Base-by-base conservation (phyloP, 2,888 invertebrate species). In the Nipponacmea schrenckii region DNA sequence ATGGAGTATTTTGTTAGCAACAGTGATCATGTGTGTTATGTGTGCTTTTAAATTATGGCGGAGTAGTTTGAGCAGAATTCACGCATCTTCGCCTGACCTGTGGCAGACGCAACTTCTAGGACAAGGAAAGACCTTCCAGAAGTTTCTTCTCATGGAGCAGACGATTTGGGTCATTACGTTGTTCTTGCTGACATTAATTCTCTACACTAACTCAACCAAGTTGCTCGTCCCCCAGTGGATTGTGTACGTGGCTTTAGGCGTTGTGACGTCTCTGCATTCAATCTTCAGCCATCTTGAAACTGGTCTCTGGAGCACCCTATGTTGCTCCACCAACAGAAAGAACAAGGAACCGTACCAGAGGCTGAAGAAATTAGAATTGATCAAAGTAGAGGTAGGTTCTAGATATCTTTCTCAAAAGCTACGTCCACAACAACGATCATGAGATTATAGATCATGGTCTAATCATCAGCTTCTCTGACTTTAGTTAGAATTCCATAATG, bases 331-430 rank as follows among this genome's bases (percentile, higher is more conserved):
- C 14, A 74, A 75, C 50, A 72, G 70, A 62, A 71, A 71, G 39
- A 80, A 79, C 50, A 80, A 82, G 67, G 83, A 84, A 69, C 82
- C 83, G 8, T 80, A 81, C 69, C 79, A 83, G 68, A 79, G 81
- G 69, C 76, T 85, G 66, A 85, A 85, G 73, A 82, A 83, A 66
- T 70, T 85, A 67, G 82, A 84, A 68, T 79, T 85, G n/a, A 74
- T 85, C 14, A 80, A 78, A 75, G 78, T 82, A 20, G 85, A 85
- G 80, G 85, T 84, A 67, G 72, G 78, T 72, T n/a, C n/a, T n/a
- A n/a, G n/a, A 44, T 26, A 8, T 14, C 20, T 8, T 27, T 7
- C 17, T 3, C 17, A 64, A 64, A n/a, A n/a, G n/a, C n/a, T n/a
- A n/a, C n/a, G n/a, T n/a, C n/a, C n/a, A n/a, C n/a, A n/a, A n/a